Percentiles rank a stretch among this genome's conserved stretches.
Conservation (phyloP, 2,113 vertebrate species). For the Lasiurus borealis region DNA sequence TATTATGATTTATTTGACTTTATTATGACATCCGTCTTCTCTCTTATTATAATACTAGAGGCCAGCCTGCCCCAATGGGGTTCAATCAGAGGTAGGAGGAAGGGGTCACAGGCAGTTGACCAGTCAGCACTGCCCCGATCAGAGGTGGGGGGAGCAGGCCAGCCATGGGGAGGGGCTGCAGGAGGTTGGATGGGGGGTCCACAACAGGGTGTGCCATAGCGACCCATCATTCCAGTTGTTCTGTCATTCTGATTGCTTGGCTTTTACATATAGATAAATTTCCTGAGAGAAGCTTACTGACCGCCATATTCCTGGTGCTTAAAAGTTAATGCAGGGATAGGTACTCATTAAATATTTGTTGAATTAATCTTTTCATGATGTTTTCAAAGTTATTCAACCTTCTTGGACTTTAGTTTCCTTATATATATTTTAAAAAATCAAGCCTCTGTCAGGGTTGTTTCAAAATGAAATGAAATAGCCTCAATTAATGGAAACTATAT, state of each 20-base stretch:
- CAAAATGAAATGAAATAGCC: conserved; percentile 44
- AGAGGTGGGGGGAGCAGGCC: too few species aligned
- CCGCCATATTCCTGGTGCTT: neutral
- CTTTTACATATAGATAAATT: neutral
- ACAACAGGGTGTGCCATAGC: too few species aligned
- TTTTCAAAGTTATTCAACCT: neutral
- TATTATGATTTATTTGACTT: neutral
- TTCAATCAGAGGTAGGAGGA: too few species aligned
- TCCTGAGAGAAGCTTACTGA: neutral
- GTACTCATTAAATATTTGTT: neutral
- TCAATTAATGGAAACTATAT: neutral
- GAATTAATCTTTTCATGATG: neutral
- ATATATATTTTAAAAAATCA: neutral
- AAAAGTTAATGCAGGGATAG: neutral
- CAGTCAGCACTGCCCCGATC: too few species aligned
- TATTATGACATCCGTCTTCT: neutral
- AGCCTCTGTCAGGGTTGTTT: neutral
- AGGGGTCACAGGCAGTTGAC: too few species aligned
- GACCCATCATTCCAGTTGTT: too few species aligned
- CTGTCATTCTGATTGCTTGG: too few species aligned
- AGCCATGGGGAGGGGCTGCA: too few species aligned
- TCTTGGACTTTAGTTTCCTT: neutral
- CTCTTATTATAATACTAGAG: neutral
- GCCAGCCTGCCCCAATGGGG: too few species aligned
- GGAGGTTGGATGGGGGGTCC: too few species aligned